Evolutionary conservation across 2,797 vertebrate species (phyloP).

Genomic region (Mormyrus proboscirostris): DNA sequence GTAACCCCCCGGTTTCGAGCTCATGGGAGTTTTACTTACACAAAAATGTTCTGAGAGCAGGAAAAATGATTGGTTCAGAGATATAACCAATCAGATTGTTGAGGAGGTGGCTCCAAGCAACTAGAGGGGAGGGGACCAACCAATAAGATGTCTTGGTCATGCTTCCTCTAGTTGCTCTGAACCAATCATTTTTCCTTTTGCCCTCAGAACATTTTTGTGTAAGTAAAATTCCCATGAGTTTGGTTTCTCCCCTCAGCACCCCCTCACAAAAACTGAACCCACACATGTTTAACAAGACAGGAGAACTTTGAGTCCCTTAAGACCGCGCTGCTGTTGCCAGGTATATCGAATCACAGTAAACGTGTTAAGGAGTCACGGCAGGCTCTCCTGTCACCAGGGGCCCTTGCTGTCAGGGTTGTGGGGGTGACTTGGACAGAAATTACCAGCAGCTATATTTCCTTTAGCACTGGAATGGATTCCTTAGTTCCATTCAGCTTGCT

Average conservation of each 20-base stretch:
- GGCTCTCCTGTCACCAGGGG: background rate
- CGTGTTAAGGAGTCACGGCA: slow-evolving; percentile 31
- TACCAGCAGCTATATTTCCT: background rate
- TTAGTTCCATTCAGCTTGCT: slow-evolving; percentile 17
- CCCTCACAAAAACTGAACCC: slow-evolving; percentile 39
- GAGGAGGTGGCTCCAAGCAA: background rate
- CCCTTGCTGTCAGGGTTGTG: background rate
- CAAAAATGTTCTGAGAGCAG: background rate
- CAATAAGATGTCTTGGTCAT: background rate
- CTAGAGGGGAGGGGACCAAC: background rate
- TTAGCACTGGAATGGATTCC: slow-evolving; percentile 21
- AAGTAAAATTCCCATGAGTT: background rate
- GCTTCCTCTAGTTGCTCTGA: background rate
- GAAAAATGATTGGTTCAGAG: background rate
- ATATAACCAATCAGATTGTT: background rate
- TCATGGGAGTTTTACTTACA: background rate
- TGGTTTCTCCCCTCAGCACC: background rate
- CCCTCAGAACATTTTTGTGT: background rate
- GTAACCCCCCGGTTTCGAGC: background rate
- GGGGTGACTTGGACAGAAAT: background rate
- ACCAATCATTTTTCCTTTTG: background rate
- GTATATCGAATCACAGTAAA: slow-evolving; percentile 44
- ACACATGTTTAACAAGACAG: slow-evolving; percentile 32
- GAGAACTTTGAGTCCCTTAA: slow-evolving; percentile 49
- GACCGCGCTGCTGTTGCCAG: slow-evolving; percentile 30